Base-by-base conservation (phyloP, 2,888 invertebrate species). In the Acronicta alni region DNA sequence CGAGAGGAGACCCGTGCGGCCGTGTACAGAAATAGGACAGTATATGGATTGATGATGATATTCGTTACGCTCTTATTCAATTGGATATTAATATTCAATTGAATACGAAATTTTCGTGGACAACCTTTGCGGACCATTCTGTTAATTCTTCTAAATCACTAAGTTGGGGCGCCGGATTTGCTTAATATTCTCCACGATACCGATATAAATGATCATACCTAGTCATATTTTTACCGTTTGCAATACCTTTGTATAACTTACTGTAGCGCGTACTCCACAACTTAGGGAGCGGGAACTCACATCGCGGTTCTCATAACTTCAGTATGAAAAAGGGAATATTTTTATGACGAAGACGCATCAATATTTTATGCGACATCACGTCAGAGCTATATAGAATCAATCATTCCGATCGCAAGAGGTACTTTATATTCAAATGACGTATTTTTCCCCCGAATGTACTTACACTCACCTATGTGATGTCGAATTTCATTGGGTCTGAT, bases 371-470 rank as follows among this genome's bases (percentile, higher is more conserved):
- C 67, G 81, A 80, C 74, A 80, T 76, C 80, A 78, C 82, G 78
- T 77, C 77, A 77, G 57, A 67, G 59, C 73, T 67, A 73, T 82
- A 80, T 66, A 79, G 79, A 81, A 85, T 85, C 84, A 85, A 85
- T 85, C 84, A 85, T 85, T 82, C 83, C 63, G 71, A 77, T 66
- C 72, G 72, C 70, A 67, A 64, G 53, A 67, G 75, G 74, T 85
- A 86, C 83, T 89, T 87, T 84, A 85, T 88, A 89, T 89, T 88
- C 88, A 67, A 75, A 79, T 80, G 78, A 67, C 81, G 80, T 84
- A 82, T 80, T 77, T 80, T 77, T 68, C 67, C 64, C 44, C 23
- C 26, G 49, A 48, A 55, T 45, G 60, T 68, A 72, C 30, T 52
- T 69, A 38, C 66, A 69, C 61, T 67, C 66, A 60, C 67, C 41